Conservation (phyloP, 2,797 vertebrate genomes). For the Macropodus opercularis region DNA sequence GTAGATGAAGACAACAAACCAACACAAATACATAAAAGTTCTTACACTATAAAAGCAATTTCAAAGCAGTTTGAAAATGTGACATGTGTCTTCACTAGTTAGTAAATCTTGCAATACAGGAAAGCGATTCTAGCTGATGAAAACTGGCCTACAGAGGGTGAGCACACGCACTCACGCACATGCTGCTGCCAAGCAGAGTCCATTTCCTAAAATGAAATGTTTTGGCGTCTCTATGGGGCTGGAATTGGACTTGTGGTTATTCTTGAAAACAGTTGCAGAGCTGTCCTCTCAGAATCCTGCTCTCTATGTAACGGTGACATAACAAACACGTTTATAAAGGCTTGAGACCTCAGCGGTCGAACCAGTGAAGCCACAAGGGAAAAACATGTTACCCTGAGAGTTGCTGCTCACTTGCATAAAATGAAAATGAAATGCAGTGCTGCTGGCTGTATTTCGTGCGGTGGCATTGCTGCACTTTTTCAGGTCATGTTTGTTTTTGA, state of each 20-base stretch:
- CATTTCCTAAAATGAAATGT: conserved; percentile 64
- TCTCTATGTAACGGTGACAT: conserved; percentile 53
- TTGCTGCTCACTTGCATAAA: conserved; percentile 19
- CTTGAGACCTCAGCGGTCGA: conserved; percentile 42
- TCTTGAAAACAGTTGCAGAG: conserved; percentile 52
- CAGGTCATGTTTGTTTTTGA: conserved; percentile 13
- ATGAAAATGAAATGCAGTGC: conserved; percentile 25
- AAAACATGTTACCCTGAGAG: conserved; percentile 23
- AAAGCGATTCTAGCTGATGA: too few relatives aligned
- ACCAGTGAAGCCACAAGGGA: conserved; percentile 36
- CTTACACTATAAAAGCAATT: too few relatives aligned
- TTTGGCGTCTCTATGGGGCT: conserved; percentile 55
- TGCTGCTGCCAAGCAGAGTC: conserved; percentile 44
- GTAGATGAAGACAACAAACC: too few relatives aligned
- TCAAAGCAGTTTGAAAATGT: too few relatives aligned
- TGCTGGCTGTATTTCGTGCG: conserved; percentile 14
- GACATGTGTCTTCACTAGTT: too few relatives aligned
- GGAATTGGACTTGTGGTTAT: conserved; percentile 67
- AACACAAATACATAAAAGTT: too few relatives aligned
- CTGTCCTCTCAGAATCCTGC: conserved; percentile 50
- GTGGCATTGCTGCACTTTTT: conserved; percentile 10
- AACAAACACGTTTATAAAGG: conserved; percentile 55
- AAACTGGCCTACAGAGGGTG: too few relatives aligned
- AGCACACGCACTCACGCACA: conserved; percentile 7
- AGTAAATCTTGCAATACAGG: too few relatives aligned